Conservation (phyloP, 1,140 invertebrate species). For the Drosophila nasuta region DNA sequence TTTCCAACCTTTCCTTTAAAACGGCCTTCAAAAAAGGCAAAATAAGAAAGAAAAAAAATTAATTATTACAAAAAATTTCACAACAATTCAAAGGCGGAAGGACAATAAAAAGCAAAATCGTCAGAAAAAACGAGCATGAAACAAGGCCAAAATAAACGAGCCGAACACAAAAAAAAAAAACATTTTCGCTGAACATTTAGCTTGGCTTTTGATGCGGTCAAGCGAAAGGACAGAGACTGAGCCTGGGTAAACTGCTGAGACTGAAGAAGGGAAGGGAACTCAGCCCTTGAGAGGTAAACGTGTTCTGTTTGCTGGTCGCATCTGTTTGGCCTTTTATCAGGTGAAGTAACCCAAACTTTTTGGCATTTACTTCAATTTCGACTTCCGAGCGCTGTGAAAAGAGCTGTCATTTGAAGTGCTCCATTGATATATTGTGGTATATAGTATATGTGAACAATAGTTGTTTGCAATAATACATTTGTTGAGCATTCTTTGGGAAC, state of each 20-base stretch:
- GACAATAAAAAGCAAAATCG: constrained; percentile 71
- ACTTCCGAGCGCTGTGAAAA: constrained; percentile 4
- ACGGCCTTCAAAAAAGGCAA: constrained; percentile 23
- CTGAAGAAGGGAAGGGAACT: constrained; percentile 24
- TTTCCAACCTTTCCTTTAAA: constrained; percentile 34
- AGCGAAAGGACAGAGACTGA: constrained; percentile 27
- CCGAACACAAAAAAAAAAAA: constrained; percentile 37
- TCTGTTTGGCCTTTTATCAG: constrained; percentile 71
- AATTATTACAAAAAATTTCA: constrained; percentile 80
- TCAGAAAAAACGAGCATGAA: constrained; percentile 45
- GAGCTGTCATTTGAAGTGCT: constrained; percentile 19
- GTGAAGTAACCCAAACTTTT: constrained; percentile 43
- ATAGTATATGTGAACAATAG: not conserved
- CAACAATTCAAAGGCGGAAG: constrained; percentile 72
- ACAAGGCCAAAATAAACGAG: constrained; percentile 54
- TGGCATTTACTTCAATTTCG: constrained; percentile 40
- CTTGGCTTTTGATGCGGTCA: constrained; percentile 77
- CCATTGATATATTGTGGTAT: not conserved
- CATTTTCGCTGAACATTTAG: constrained; percentile 43
- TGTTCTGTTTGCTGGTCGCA: constrained; percentile 52
- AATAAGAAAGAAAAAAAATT: constrained; percentile 69
- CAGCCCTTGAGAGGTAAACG: not conserved
- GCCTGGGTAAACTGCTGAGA: constrained; percentile 33
- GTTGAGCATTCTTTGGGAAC: not conserved
- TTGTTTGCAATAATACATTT: constrained; percentile 8